phyloP scores from a whole-genome alignment of 2,888 invertebrate species.

The Ditula angustiorana region DNA sequence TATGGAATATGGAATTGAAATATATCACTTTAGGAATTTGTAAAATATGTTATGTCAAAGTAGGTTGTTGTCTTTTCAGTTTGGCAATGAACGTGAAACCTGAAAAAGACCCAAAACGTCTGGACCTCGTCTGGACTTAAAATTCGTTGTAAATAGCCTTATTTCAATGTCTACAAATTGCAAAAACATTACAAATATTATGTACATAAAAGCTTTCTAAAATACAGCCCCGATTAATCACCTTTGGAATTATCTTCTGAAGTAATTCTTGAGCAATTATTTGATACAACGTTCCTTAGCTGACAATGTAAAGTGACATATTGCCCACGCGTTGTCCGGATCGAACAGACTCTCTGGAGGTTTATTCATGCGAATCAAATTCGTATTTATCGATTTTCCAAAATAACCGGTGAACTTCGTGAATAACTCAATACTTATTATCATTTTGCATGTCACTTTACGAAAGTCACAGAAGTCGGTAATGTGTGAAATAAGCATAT shows the following conservation, averaged over 20 bases:
- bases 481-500: not conserved
- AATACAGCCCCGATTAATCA: too few relatives aligned
- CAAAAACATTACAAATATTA: too few relatives aligned
- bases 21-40: too few relatives aligned
- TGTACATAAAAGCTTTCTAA: too few relatives aligned
- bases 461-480: not conserved
- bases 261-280: slow-evolving; percentile 10
- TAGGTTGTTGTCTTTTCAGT: too few relatives aligned
- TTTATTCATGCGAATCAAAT: slow-evolving; percentile 12
- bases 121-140: too few relatives aligned
- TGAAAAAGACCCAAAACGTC: too few relatives aligned
- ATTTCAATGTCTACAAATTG: too few relatives aligned
- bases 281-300: slow-evolving; percentile 1
- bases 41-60: too few relatives aligned
- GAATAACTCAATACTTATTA: slow-evolving; percentile 23
- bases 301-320: slow-evolving; percentile 10
- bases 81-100: too few relatives aligned
- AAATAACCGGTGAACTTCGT: slow-evolving; percentile 22
- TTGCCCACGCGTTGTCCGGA: slow-evolving; percentile 19
- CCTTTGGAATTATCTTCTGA: not conserved
- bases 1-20: too few relatives aligned
- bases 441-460: slow-evolving; percentile 1
- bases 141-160: too few relatives aligned
- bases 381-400: slow-evolving; percentile 12
- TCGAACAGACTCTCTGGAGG: not conserved